Conservation (phyloP, 2,113 vertebrate species). For the Nothobranchius kuhntae region DNA sequence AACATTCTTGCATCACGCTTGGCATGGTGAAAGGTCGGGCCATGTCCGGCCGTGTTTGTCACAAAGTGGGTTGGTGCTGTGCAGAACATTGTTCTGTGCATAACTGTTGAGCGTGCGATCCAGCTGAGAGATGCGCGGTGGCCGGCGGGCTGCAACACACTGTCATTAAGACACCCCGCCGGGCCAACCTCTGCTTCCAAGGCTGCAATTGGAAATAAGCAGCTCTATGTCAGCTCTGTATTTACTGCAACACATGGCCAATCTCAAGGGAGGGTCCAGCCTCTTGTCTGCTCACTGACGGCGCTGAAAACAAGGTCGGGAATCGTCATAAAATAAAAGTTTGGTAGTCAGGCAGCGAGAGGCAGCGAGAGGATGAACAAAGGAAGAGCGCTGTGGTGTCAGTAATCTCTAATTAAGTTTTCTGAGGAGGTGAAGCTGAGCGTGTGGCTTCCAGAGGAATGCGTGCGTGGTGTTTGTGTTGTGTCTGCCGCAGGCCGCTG, state of each 20-base stretch:
- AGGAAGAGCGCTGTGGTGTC: slow-evolving; percentile 58
- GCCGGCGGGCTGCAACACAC: slow-evolving; percentile 42
- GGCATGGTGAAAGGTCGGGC: slow-evolving; percentile 24
- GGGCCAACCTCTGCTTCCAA: slow-evolving; percentile 56
- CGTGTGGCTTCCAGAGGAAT: slow-evolving; percentile 66
- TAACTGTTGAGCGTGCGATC: slow-evolving; percentile 46
- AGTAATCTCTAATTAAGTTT: slow-evolving; percentile 66
- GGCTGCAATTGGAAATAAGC: slow-evolving; percentile 68
- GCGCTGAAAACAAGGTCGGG: slow-evolving; percentile 48
- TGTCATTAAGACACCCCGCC: slow-evolving; percentile 72
- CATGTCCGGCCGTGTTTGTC: not conserved
- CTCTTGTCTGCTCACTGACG: slow-evolving; percentile 28
- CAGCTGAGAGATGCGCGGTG: slow-evolving; percentile 33
- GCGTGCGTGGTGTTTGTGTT: slow-evolving; percentile 67
- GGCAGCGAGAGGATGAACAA: slow-evolving; percentile 40
- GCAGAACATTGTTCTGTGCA: slow-evolving; percentile 54
- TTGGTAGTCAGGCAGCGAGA: slow-evolving; percentile 20
- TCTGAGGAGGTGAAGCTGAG: slow-evolving; percentile 50
- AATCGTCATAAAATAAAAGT: slow-evolving; percentile 31
- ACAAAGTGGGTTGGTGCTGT: slow-evolving; percentile 23
- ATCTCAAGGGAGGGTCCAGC: slow-evolving; percentile 14
- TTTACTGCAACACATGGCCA: slow-evolving; percentile 52
- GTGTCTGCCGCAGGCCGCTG: slow-evolving; percentile 71
- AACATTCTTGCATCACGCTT: slow-evolving; percentile 41
- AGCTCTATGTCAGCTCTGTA: slow-evolving; percentile 55